Conservation (phyloP, 1,140 invertebrate species). For the Mercenaria mercenaria region DNA sequence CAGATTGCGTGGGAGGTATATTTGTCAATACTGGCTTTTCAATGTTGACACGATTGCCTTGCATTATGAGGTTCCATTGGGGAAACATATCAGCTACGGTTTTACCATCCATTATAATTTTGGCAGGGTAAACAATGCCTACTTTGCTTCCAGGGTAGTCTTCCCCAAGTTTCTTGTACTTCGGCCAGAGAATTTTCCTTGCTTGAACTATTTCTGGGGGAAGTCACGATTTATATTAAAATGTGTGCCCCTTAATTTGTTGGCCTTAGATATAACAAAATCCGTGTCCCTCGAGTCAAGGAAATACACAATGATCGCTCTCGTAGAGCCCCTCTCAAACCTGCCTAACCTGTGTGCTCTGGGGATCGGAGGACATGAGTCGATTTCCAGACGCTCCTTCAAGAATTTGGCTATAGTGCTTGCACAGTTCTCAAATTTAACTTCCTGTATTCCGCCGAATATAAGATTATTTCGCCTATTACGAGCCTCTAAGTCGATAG, state of each 20-base stretch:
- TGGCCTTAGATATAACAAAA: not conserved
- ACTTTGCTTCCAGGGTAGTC: not conserved
- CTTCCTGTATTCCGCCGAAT: not conserved
- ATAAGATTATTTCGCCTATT: conserved; percentile 26
- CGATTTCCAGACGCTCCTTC: not conserved
- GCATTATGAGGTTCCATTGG: conserved; percentile 27
- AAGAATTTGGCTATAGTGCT: not conserved
- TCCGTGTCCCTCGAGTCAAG: not conserved
- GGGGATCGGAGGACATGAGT: not conserved
- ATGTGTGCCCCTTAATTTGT: not conserved
- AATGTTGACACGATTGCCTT: not conserved
- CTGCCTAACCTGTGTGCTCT: not conserved
- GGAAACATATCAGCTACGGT: not conserved
- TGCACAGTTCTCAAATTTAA: not conserved
- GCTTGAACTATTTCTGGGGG: not conserved
- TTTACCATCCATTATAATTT: not conserved
- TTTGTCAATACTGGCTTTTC: not conserved
- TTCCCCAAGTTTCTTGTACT: not conserved
- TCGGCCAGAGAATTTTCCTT: not conserved
- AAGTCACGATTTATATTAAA: conserved; percentile 39
- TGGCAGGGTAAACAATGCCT: conserved; percentile 10
- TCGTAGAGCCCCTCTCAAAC: not conserved
- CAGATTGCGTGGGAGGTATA: not conserved
- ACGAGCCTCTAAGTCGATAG: conserved; percentile 14
- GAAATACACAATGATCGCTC: conserved; percentile 15